Percentiles rank a stretch among this genome's conserved stretches.
These are phyloP conservation scores for Pygmarrhopalites habei DNA, from an alignment of 1,140 invertebrate species.

Conservation along the genomic window DNA sequence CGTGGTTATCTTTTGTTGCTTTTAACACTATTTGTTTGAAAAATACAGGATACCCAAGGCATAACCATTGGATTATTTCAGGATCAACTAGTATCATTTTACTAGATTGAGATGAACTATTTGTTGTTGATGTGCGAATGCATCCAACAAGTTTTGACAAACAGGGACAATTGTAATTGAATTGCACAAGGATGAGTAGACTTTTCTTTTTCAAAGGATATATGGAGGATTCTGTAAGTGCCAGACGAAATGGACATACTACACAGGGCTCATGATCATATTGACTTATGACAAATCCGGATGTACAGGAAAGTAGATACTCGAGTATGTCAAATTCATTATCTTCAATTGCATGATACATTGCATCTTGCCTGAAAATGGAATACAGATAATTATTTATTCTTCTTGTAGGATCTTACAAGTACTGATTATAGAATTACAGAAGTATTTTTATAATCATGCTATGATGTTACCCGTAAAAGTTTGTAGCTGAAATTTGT, in stretches of 20 bases:
- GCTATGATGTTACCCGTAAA: constrained; percentile 39
- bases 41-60: constrained; percentile 6
- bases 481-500: constrained; percentile 19
- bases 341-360: constrained; percentile 34
- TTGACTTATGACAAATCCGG: neutral
- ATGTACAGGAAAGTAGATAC: constrained; percentile 15
- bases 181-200: constrained; percentile 20
- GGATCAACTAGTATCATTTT: neutral
- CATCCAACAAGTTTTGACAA: too few relatives aligned
- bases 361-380: constrained; percentile 31
- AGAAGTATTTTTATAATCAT: too few relatives aligned
- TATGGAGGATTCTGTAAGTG: constrained; percentile 11
- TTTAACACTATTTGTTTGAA: too few relatives aligned
- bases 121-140: too few relatives aligned
- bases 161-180: constrained; percentile 26
- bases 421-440: too few relatives aligned
- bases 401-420: too few relatives aligned
- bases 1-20: too few relatives aligned
- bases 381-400: constrained; percentile 15
- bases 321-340: constrained; percentile 35
- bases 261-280: constrained; percentile 6
- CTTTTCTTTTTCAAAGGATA: constrained; percentile 21
- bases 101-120: neutral
- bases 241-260: constrained; percentile 23
- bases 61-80: constrained; percentile 25